These are phyloP conservation scores for Saturnia pavonia DNA, from an alignment of 2,888 invertebrate genomes.

Conservation along the genomic window DNA sequence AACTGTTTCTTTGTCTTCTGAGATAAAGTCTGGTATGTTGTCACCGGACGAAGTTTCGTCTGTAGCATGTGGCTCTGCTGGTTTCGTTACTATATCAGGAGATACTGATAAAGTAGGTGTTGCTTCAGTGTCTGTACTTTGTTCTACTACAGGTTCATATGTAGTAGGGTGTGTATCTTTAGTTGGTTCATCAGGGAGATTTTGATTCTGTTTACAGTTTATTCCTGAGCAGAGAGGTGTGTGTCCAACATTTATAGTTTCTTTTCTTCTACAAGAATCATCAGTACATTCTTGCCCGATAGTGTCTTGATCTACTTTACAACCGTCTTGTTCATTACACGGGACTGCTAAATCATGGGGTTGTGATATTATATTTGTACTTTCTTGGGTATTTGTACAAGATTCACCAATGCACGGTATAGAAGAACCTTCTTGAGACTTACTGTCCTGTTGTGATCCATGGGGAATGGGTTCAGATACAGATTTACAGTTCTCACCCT, in stretches of 20 bases:
- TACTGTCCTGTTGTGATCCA: conserved; percentile 6
- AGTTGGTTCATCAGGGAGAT: conserved; percentile 29
- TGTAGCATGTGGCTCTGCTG: neutral
- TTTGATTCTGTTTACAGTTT: conserved; percentile 47
- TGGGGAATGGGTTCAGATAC: neutral
- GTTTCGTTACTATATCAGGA: neutral
- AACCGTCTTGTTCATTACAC: conserved; percentile 39
- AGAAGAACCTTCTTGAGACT: neutral
- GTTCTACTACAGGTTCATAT: neutral
- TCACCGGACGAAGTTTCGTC: neutral
- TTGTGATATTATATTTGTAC: conserved; percentile 23
- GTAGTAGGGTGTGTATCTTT: neutral
- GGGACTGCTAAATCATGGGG: conserved; percentile 25
- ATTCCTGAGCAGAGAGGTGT: conserved; percentile 30
- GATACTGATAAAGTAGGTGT: conserved; percentile 9
- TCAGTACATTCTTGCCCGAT: conserved; percentile 47
- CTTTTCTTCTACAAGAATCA: conserved; percentile 55
- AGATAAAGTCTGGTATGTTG: neutral
- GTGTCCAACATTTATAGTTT: conserved; percentile 35
- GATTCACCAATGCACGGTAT: conserved; percentile 42
- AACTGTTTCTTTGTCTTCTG: neutral
- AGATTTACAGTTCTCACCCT: conserved; percentile 20
- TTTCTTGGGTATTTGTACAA: conserved; percentile 55
- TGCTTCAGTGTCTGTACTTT: neutral
- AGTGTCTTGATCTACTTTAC: conserved; percentile 31